Conservation (phyloP, 2,113 vertebrate species). For the Pleuronectes platessa region DNA sequence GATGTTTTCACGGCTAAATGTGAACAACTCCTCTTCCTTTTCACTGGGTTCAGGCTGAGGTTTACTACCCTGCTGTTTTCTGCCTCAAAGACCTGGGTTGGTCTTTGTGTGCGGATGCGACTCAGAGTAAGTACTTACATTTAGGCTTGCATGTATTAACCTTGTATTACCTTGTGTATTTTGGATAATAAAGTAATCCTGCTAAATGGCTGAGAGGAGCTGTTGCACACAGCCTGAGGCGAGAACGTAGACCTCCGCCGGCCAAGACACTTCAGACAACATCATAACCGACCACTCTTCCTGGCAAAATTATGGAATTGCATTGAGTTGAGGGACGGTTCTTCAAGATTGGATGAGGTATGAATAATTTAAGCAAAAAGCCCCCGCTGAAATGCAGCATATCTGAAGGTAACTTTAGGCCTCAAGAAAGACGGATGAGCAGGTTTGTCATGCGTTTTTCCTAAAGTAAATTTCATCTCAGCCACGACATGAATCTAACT, state of each 20-base stretch:
- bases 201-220: not conserved
- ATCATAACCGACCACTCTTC: conserved; percentile 42
- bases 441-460: conserved; percentile 68
- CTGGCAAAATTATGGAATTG: conserved; percentile 61
- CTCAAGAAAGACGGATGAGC: conserved; percentile 78
- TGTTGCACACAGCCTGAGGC: not conserved
- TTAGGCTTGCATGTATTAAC: conserved; percentile 12
- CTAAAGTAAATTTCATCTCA: conserved; percentile 61
- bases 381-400: conserved; percentile 52
- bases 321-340: conserved; percentile 57
- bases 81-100: not conserved
- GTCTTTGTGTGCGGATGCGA: not conserved
- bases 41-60: not conserved
- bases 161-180: conserved; percentile 31
- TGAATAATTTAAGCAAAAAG: conserved; percentile 75
- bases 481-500: conserved; percentile 69
- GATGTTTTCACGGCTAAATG: not conserved
- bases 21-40: not conserved
- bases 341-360: conserved; percentile 61
- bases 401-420: conserved; percentile 78
- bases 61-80: not conserved
- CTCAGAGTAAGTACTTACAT: not conserved
- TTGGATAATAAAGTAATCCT: conserved; percentile 16
- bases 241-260: conserved; percentile 21
- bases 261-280: conserved; percentile 10